These are phyloP conservation scores for Heliconius hortense DNA, from an alignment of 2,888 invertebrate species.

Conservation along the genomic window DNA sequence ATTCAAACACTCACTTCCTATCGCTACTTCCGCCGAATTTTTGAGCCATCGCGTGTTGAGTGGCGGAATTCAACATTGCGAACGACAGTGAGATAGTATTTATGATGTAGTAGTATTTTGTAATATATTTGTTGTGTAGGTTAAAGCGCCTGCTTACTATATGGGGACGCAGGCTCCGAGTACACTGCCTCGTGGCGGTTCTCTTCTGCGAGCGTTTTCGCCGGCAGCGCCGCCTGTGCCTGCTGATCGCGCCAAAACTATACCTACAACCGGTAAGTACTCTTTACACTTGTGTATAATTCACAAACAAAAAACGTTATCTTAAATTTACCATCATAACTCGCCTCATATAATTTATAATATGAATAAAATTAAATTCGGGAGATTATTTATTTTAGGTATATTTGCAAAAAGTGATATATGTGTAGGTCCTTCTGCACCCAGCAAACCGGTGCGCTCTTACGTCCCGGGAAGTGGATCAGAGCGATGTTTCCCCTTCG, in stretches of 20 bases:
- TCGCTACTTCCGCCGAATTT: background rate
- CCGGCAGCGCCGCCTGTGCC: conserved; percentile 82
- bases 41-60: too few species aligned
- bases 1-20: background rate
- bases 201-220: conserved; percentile 85
- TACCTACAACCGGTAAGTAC: conserved; percentile 48
- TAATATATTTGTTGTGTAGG: conserved; percentile 48
- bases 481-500: conserved; percentile 69
- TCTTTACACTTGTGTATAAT: background rate
- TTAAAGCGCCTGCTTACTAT: conserved; percentile 86
- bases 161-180: conserved; percentile 83
- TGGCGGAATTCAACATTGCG: too few species aligned
- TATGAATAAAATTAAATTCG: background rate
- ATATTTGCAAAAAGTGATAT: conserved; percentile 46
- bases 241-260: conserved; percentile 80
- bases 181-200: conserved; percentile 86
- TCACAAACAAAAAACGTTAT: background rate
- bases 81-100: too few species aligned
- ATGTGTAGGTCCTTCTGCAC: conserved; percentile 68
- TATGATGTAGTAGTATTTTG: background rate
- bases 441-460: conserved; percentile 68
- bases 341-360: background rate
- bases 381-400: conserved; percentile 7
- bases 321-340: background rate
- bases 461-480: conserved; percentile 68